Evolutionary conservation across 2,797 vertebrate species (phyloP).

Genomic region (Coluber constrictor): DNA sequence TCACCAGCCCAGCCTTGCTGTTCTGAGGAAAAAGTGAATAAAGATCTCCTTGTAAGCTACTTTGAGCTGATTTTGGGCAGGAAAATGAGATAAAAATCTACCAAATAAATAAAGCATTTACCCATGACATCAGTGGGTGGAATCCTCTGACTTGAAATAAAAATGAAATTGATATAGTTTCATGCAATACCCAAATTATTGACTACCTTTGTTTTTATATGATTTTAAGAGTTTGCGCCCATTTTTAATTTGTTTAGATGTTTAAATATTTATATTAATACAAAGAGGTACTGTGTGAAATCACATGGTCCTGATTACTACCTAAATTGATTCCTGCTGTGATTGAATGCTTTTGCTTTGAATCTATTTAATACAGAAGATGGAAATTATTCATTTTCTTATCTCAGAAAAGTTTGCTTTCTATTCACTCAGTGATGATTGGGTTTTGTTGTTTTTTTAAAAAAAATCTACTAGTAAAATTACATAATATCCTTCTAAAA

Average conservation of each 20-base stretch:
- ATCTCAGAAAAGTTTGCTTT: not conserved
- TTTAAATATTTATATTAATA: not conserved
- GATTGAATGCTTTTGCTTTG: not conserved
- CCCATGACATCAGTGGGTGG: not conserved
- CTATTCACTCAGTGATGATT: not conserved
- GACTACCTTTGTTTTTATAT: not conserved
- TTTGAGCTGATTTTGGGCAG: not conserved
- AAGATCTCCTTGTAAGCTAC: not conserved
- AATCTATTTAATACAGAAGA: not conserved
- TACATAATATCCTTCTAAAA: not conserved
- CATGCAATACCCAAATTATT: not conserved
- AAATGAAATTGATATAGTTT: not conserved
- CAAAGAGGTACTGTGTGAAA: not conserved
- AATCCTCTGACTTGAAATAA: not conserved
- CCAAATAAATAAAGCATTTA: not conserved
- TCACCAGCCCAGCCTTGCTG: not conserved
- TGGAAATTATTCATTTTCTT: not conserved
- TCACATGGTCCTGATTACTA: not conserved
- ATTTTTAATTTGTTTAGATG: not conserved
- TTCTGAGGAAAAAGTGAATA: not conserved
- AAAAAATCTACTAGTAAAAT: not conserved
- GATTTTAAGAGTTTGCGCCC: not conserved
- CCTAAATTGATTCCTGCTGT: not conserved
- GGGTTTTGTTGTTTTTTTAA: not conserved
- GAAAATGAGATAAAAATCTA: not conserved